Base-by-base conservation (phyloP, 2,113 vertebrate species). In the Oncorhynchus masou region DNA sequence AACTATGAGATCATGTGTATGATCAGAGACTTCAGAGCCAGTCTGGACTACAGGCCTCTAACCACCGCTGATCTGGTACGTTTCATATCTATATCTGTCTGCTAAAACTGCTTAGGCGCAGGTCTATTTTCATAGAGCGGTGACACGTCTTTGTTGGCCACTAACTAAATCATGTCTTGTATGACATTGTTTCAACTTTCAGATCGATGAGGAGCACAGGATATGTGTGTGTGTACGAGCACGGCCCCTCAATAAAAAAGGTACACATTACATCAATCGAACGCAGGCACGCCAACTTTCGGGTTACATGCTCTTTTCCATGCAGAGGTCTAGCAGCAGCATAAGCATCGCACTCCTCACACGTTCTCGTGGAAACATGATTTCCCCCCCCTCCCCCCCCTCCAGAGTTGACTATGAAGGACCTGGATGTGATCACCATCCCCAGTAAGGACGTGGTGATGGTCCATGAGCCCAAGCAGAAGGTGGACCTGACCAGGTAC, bases 1-100 rank as follows among this genome's bases (percentile, higher is more conserved):
- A 99, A 99, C 91, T 99, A 98, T 84, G 97, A 99, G 92, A 99
- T 99, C 79, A 97, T 99, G 97, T 98, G 95, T 83, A 99, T 99
- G 97, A 99, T 99, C 92, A 93, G 95, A 93, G 97, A 99, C 92
- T 99, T 99, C 89, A 92, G 97, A 90, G 96, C 92, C 85, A 99
- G 96, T 90, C 91, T 99, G 92, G 96, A 99, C 93, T 99, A 99
- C 83, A 94, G 97, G 86, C 97, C 97, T 4, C 83, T 99, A 78
- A 98, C 95, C 79, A 94, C 94, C 72, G 94, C 95, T 49, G 97
- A 99, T 88, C 92, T 95, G 88, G 97, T 99, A 90, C 95, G 95
- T 94, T 7, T 7, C 4, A 7, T 29, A 1, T 62, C 59, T 24
- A 22, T 11, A 16, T 62, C 59, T 24, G 59, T 62, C 20, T 22